Conservation (phyloP, 2,888 invertebrate species). For the Protophormia terraenovae region DNA sequence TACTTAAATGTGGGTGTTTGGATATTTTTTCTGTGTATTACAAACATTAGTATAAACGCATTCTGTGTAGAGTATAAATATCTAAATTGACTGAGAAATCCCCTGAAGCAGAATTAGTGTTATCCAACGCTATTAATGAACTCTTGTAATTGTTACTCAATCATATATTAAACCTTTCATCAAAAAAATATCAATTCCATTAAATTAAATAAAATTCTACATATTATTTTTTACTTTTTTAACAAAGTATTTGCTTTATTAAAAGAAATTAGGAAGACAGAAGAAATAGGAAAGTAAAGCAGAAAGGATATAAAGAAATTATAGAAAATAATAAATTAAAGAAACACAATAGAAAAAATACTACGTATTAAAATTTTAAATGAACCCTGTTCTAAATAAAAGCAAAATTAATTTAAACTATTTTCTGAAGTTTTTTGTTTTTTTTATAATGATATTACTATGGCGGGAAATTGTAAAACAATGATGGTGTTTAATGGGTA, state of each 20-base stretch:
- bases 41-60: no score
- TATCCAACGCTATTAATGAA: no score
- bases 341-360: neutral
- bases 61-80: no score
- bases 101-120: no score
- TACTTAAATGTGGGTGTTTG: no score
- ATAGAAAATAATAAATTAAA: neutral
- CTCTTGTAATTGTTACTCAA: no score
- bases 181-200: no score
- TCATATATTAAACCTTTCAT: no score
- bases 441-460: constrained; percentile 2
- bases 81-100: no score
- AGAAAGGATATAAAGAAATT: neutral
- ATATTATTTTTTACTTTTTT: constrained; percentile 52
- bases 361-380: neutral
- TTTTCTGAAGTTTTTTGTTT: neutral
- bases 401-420: neutral
- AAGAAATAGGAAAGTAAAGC: neutral
- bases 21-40: no score
- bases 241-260: constrained; percentile 59
- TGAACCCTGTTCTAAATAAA: constrained; percentile 22
- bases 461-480: neutral
- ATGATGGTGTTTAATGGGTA: constrained; percentile 40
- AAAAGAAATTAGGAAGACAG: constrained; percentile 11
- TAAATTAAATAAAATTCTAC: no score